Conservation (phyloP, 2,797 vertebrate species). For the Eidolon dupreanum region DNA sequence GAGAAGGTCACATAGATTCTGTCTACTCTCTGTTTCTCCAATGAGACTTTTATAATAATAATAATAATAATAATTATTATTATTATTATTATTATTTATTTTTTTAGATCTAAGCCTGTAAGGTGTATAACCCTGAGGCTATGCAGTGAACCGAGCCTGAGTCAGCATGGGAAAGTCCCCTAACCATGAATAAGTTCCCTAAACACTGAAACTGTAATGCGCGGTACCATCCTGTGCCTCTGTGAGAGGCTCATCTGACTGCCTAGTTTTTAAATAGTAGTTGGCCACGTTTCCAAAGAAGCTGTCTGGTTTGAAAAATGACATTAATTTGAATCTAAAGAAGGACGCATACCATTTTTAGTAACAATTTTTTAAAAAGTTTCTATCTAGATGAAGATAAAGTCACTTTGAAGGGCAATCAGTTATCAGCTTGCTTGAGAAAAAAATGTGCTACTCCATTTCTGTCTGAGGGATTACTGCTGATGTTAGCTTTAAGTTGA, state of each 20-base stretch:
- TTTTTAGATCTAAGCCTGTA: background rate
- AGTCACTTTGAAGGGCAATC: background rate
- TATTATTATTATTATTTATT: no score
- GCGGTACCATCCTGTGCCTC: background rate
- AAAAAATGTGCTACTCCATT: background rate
- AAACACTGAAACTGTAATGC: background rate
- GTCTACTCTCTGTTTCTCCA: background rate
- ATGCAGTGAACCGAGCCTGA: background rate
- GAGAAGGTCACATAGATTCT: background rate
- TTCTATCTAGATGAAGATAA: background rate
- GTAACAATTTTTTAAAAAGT: background rate
- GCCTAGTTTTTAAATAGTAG: background rate
- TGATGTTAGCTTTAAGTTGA: background rate
- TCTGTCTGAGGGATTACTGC: background rate
- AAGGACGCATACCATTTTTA: background rate
- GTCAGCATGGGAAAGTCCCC: background rate
- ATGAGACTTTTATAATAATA: background rate
- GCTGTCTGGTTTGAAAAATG: background rate
- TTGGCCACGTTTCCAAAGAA: background rate
- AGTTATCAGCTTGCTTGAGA: background rate
- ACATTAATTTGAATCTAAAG: background rate
- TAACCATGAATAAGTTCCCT: background rate
- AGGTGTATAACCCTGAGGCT: background rate
- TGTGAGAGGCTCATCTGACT: no score
- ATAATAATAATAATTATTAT: no score